These are phyloP conservation scores for Sisyra terminalis DNA, from an alignment of 2,888 invertebrate genomes.

Conservation along the genomic window DNA sequence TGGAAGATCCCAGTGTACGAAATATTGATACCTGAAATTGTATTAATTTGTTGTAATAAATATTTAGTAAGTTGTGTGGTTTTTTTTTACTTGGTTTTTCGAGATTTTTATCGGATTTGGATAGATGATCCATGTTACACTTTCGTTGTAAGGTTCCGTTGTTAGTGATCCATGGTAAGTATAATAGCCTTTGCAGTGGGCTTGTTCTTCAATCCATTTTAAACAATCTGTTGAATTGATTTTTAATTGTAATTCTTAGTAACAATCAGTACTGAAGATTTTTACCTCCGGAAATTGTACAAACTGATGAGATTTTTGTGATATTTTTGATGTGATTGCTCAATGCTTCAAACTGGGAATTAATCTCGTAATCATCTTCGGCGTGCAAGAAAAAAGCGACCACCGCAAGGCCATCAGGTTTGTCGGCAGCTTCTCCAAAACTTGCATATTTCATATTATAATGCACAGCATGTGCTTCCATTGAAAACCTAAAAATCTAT, in stretches of 20 bases:
- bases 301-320: constrained; percentile 22
- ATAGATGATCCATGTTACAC: constrained; percentile 59
- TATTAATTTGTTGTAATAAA: background rate
- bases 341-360: constrained; percentile 24
- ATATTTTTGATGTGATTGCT: constrained; percentile 23
- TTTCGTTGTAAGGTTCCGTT: constrained; percentile 54
- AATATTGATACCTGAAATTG: constrained; percentile 22
- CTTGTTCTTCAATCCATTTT: constrained; percentile 49
- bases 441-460: constrained; percentile 52
- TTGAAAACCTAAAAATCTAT: constrained; percentile 38
- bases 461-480: constrained; percentile 67
- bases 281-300: constrained; percentile 21
- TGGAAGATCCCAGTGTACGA: constrained; percentile 23
- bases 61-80: background rate
- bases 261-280: too few relatives aligned
- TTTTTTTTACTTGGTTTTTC: constrained; percentile 36
- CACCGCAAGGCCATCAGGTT: constrained; percentile 53
- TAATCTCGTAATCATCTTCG: constrained; percentile 19
- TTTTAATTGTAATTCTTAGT: too few relatives aligned
- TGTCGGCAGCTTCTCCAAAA: constrained; percentile 43
- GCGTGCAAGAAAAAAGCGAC: constrained; percentile 46
- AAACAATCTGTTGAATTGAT: constrained; percentile 35
- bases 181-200: constrained; percentile 50
- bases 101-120: constrained; percentile 51
- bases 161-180: constrained; percentile 58